Base-by-base conservation (phyloP, 2,888 invertebrate genomes). In the Agonopterix subpropinquella region DNA sequence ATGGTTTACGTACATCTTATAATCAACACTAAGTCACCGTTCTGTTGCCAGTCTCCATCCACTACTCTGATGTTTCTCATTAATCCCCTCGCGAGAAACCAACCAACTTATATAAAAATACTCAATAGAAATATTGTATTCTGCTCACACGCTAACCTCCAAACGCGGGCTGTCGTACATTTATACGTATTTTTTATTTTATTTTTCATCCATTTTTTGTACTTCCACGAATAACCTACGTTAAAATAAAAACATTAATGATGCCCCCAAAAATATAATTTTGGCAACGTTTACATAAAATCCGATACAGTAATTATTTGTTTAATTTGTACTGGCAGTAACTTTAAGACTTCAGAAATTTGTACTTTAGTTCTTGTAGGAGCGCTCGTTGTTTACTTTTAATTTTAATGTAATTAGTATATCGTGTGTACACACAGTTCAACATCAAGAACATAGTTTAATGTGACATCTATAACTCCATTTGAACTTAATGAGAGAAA, bases 241-340 rank as follows among this genome's bases (percentile, higher is more conserved):
- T 77, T 85, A 79, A 80, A 28, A 28, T 28, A 28, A 78, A 76
- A 73, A 78, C 72, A 76, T 68, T 67, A 78, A 64, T 70, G 74
- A 78, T 78, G 78, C 77, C 65, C 80, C 77, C 74, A 85, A 83
- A 80, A 77, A 86, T 80, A 85, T 68, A 69, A 71, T 79, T 82
- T 84, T 86, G 84, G 87, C 87, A 87, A 87, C 84, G 81, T 75
- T 77, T 78, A 81, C 78, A 72, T 80, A 80, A 82, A 79, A 82
- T 77, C 75, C 73, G 70, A 76, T 70, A 70, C 57, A 54, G 62
- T 66, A 28, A 60, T 57, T 54, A 58, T 56, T 59, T 59, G 61
- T 64, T 58, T 65, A 83, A 82, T 89, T 89, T 89, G 89, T 89
- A 89, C 89, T 89, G 87, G 77, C 77, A 79, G 74, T 87, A 80